Base-by-base conservation (phyloP, 2,888 invertebrate genomes). In the Luperina nickerlii region DNA sequence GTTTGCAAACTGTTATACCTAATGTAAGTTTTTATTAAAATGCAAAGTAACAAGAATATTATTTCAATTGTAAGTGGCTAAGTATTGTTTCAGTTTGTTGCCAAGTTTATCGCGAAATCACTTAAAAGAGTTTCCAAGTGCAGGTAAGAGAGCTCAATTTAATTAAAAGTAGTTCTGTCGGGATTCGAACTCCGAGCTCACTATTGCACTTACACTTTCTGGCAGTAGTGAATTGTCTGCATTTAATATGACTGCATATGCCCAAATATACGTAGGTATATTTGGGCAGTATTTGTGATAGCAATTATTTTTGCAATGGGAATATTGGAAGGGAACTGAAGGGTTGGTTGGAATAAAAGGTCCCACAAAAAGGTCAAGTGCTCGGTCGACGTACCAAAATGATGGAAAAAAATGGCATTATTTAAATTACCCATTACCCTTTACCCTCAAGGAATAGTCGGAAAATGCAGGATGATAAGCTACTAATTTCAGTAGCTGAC, bases 51-150 rank as follows among this genome's bases (percentile, higher is more conserved):
- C 84, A 88, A 88, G 86, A 88, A 83, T 77, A 80, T 88, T 87
- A 83, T 85, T 88, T 86, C 88, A 88, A 90, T 90, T 91, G 89
- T 89, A 92, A 92, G 90, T 89, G 89, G 90, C 90, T 92, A 91
- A 92, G 92, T 92, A 93, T 93, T 94, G 92, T 94, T 93, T 90
- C 90, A 92, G 90, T 90, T 92, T 92, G 91, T 91, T 91, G 85
- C 85, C 72, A 94, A 95, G 94, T 95, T 94, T 94, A 93, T 92
- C 90, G 89, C 84, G 87, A 93, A 94, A 95, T 93, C 94, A 92
- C 94, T 95, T 94, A 92, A 91, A 92, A 93, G 91, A 92, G 92
- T 94, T 94, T 91, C 86, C 91, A 90, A 91, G 92, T 89, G 85
- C 90, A 92, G 92, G 93, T 93, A 92, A 91, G 91, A 93, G 91